Percentiles rank a stretch among this genome's conserved stretches.
Conservation (phyloP, 1,140 invertebrate species). For the Parapsyche elsis region DNA sequence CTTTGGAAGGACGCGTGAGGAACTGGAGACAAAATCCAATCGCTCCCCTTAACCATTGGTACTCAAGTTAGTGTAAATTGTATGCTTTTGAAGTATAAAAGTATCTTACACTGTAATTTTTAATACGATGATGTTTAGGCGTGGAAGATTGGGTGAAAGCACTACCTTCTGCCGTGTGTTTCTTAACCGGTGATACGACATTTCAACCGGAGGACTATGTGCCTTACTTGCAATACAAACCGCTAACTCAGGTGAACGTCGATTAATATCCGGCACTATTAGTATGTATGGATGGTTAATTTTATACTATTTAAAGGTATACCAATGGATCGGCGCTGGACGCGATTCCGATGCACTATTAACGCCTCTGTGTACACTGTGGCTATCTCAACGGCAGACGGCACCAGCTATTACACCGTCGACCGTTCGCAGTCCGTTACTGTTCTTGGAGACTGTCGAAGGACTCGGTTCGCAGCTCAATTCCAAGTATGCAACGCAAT, state of each 20-base stretch:
- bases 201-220: slow-evolving; percentile 90
- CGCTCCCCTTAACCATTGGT: slow-evolving; percentile 87
- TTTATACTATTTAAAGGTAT: slow-evolving; percentile 68
- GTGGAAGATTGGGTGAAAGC: slow-evolving; percentile 82
- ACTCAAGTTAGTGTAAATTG: slow-evolving; percentile 61
- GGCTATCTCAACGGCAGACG: slow-evolving; percentile 67
- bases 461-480: slow-evolving; percentile 18
- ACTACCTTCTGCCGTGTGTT: slow-evolving; percentile 84
- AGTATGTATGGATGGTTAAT: not conserved
- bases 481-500: not conserved
- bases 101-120: not conserved
- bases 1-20: slow-evolving; percentile 80
- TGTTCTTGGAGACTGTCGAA: slow-evolving; percentile 27
- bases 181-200: slow-evolving; percentile 86
- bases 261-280: not conserved
- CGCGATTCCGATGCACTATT: slow-evolving; percentile 88
- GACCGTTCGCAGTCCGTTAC: slow-evolving; percentile 57
- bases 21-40: slow-evolving; percentile 86
- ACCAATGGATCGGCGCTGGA: slow-evolving; percentile 96
- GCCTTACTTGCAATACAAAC: slow-evolving; percentile 92
- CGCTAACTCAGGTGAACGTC: slow-evolving; percentile 63
- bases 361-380: slow-evolving; percentile 77
- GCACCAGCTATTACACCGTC: slow-evolving; percentile 55
- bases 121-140: slow-evolving; percentile 21
- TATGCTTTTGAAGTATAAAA: slow-evolving; percentile 34